Evolutionary conservation across 2,888 invertebrate species (phyloP).

Genomic region (Aricia artaxerxes): DNA sequence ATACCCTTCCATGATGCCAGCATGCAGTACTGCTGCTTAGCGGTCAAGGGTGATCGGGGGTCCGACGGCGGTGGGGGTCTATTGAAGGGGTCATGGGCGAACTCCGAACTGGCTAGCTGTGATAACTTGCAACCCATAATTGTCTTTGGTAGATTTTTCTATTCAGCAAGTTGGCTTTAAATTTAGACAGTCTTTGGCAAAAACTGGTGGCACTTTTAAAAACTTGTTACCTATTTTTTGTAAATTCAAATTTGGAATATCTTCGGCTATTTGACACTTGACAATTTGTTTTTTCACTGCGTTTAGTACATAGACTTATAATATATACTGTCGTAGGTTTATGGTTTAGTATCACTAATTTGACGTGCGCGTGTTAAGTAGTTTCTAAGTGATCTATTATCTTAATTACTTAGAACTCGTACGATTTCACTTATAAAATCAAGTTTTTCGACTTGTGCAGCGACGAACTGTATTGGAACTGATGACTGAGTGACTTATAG

Average conservation of each 20-base stretch:
- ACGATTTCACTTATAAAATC: slow-evolving; percentile 27
- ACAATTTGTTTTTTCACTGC: slow-evolving; percentile 21
- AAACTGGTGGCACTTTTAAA: not conserved
- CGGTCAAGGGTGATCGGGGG: slow-evolving; percentile 89
- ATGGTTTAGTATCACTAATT: slow-evolving; percentile 1
- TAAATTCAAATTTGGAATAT: not conserved
- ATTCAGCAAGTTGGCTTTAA: not conserved
- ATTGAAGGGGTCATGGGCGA: slow-evolving; percentile 69
- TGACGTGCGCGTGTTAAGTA: not conserved
- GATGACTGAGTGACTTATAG: not conserved
- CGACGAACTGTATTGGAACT: not conserved
- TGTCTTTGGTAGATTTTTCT: not conserved
- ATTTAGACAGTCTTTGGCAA: not conserved
- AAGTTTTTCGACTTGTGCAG: slow-evolving; percentile 26
- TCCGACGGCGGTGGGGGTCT: slow-evolving; percentile 86
- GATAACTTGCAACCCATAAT: slow-evolving; percentile 88
- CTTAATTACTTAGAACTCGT: slow-evolving; percentile 15
- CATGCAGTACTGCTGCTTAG: slow-evolving; percentile 92
- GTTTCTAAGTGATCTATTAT: slow-evolving; percentile 12
- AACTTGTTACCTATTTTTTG: not conserved
- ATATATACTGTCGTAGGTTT: too few relatives aligned
- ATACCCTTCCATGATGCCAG: slow-evolving; percentile 95
- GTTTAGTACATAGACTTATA: too few relatives aligned
- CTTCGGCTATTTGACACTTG: not conserved
- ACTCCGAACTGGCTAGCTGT: slow-evolving; percentile 82